Percentiles rank a stretch among this genome's conserved stretches.
Conservation (phyloP, 2,113 vertebrate species). For the Nothocercus julius region DNA sequence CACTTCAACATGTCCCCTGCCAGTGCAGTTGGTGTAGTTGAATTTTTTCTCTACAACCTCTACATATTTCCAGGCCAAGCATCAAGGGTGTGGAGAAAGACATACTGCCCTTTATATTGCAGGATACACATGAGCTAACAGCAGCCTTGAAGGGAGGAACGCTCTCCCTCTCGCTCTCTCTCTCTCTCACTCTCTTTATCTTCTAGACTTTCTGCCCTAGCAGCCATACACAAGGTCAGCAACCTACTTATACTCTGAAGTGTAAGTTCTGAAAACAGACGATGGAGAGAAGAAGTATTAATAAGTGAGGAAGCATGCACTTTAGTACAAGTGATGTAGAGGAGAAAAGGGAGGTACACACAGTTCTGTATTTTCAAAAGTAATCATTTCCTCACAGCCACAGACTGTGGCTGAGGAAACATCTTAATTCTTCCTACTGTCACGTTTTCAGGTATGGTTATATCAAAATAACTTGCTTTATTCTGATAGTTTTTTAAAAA, state of each 20-base stretch:
- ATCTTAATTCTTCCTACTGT: not conserved
- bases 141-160: not conserved
- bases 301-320: not conserved
- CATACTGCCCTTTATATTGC: not conserved
- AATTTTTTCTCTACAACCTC: not conserved
- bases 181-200: not conserved
- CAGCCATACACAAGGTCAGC: no score
- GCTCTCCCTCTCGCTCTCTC: not conserved
- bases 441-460: slow-evolving; percentile 14
- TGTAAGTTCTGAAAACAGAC: not conserved
- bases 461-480: not conserved
- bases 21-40: accelerated
- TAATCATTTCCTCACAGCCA: not conserved
- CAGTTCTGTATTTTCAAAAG: slow-evolving; percentile 14
- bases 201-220: no score
- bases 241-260: no score
- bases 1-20: not conserved
- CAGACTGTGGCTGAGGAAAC: not conserved
- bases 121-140: not conserved
- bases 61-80: not conserved
- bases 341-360: slow-evolving; percentile 29
- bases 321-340: not conserved
- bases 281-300: not conserved
- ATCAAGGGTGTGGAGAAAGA: not conserved
- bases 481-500: not conserved